Percentiles rank a stretch among this genome's conserved stretches.
These are phyloP conservation scores for Paedocypris sp. DNA, from an alignment of 2,113 vertebrate genomes.

Conservation along the genomic window DNA sequence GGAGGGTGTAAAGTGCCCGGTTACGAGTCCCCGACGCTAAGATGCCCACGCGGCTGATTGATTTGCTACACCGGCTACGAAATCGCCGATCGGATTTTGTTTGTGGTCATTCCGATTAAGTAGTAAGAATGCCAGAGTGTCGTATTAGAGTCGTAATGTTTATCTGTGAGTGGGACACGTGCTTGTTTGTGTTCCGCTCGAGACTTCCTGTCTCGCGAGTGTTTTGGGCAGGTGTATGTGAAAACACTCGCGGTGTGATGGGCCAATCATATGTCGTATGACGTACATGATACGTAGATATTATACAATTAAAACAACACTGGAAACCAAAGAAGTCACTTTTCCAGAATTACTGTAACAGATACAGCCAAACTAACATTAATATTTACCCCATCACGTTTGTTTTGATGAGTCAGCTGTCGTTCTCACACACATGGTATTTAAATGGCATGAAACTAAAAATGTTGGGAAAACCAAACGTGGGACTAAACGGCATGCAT, in stretches of 20 bases:
- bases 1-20: neutral
- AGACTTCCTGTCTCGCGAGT: conserved; percentile 14
- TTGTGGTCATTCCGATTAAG: neutral
- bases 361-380: too few relatives aligned
- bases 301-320: too few relatives aligned
- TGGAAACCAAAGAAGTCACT: too few relatives aligned
- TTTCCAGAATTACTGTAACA: too few relatives aligned
- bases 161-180: neutral
- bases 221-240: conserved; percentile 13
- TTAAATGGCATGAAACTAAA: too few relatives aligned
- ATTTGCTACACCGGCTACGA: neutral
- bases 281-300: too few relatives aligned
- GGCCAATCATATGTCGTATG: too few relatives aligned
- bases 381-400: too few relatives aligned
- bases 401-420: too few relatives aligned
- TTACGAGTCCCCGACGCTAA: neutral
- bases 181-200: neutral
- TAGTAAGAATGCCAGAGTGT: neutral
- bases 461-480: too few relatives aligned
- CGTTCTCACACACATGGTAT: too few relatives aligned
- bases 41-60: neutral
- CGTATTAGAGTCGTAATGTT: neutral
- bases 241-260: neutral
- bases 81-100: neutral
- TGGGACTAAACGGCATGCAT: too few relatives aligned